Evolutionary conservation across 2,797 vertebrate genomes (phyloP), one percentile per base, ranked within the genome.

Genomic region (Strix occidentalis): DNA sequence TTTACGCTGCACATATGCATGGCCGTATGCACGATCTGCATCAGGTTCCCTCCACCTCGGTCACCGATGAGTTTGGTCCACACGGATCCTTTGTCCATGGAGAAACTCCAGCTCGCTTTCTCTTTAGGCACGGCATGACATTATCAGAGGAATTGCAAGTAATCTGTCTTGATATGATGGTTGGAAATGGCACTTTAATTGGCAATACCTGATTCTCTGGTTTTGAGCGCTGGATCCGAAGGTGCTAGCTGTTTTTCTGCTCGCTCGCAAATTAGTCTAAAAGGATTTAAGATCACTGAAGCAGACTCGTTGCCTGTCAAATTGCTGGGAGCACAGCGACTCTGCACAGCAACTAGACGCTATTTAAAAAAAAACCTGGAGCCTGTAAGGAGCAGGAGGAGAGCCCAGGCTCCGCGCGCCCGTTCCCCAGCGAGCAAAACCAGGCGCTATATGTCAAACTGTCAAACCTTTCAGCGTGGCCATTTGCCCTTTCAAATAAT

Each of bases 241-340:
- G 98, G 98, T 99, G 98, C 98, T 97, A 98, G 98, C 96, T 98
- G 97, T 98, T 99, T 99, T 99, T 98, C 98, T 98, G 98, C 98
- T 98, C 94, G 64, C 98, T 98, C 98, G 81, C 98, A 98, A 99
- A 99, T 99, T 98, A 99, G 98, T 98, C 97, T 98, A 97, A 97
- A 96, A 97, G 97, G 98, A 98, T 98, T 98, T 98, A 96, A 97
- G 97, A 97, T 98, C 98, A 98, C 95, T 98, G 98, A 98, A 98
- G 98, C 98, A 97, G 97, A 98, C 97, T 97, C 96, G 24, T 87
- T 96, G 98, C 98, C 97, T 98, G 98, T 98, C 98, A 98, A 97
- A 98, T 93, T 91, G 97, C 98, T 94, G 46, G 96, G 91, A 97
- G 97, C 91, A 1, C 90, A 96, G 93, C 72, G 90, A 97, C 96